Evolutionary conservation across 2,113 vertebrate species (phyloP).

Genomic region (Bufo gargarizans): DNA sequence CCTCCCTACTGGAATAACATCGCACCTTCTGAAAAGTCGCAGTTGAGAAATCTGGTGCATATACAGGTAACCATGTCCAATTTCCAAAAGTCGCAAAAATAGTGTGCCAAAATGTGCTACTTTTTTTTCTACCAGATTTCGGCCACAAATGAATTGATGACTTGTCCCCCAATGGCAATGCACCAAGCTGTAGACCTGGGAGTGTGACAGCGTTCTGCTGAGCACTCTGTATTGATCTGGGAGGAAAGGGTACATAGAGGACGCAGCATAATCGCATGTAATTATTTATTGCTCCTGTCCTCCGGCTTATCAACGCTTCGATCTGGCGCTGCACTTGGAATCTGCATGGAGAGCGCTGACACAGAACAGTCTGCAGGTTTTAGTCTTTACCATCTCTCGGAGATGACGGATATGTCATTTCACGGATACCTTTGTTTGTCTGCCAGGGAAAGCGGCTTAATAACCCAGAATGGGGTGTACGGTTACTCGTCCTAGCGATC

Average conservation of each 20-base stretch:
- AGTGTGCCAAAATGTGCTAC: too few species aligned
- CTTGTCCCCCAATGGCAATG: neutral
- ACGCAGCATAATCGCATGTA: slow-evolving; percentile 21
- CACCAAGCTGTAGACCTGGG: neutral
- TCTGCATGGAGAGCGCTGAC: neutral
- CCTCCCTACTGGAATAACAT: too few species aligned
- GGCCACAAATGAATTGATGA: neutral
- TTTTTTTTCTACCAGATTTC: too few species aligned
- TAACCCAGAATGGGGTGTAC: slow-evolving; percentile 19
- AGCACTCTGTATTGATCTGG: slow-evolving; percentile 32
- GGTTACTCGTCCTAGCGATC: neutral
- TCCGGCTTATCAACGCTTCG: neutral
- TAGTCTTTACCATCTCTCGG: neutral
- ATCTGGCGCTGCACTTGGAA: slow-evolving; percentile 4
- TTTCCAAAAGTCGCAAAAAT: too few species aligned
- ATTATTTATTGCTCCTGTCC: neutral
- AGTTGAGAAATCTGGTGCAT: too few species aligned
- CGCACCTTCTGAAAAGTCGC: too few species aligned
- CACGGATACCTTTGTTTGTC: slow-evolving; percentile 26
- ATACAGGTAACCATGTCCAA: too few species aligned
- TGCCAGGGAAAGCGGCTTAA: slow-evolving; percentile 24
- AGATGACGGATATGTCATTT: slow-evolving; percentile 30
- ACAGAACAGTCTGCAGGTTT: neutral
- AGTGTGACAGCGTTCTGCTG: neutral
- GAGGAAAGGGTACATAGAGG: slow-evolving; percentile 29